A percentile compares a stretch with the other conserved stretches of the same genome.
Evolutionary conservation across 2,888 invertebrate species (phyloP).

Genomic region (Caenorhabditis zanzibari): DNA sequence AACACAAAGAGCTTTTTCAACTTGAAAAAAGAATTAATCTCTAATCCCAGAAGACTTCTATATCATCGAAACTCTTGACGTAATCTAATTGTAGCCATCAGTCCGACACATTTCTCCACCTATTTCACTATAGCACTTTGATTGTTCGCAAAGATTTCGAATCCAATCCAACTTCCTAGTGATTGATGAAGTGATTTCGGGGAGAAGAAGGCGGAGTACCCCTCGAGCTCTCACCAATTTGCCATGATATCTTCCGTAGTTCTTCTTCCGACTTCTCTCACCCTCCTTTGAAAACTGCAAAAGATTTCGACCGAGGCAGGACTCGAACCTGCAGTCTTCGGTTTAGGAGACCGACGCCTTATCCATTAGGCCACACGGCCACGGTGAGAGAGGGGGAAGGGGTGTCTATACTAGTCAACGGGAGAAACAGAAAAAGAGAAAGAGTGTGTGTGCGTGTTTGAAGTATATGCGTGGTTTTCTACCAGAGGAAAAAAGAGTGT

Average conservation of each 20-base stretch:
- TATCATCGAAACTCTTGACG: constrained; percentile 32
- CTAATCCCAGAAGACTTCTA: constrained; percentile 1
- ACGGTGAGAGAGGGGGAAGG: constrained; percentile 13
- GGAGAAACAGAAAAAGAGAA: constrained; percentile 11
- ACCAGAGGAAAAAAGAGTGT: constrained; percentile 8
- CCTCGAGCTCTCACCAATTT: constrained; percentile 42
- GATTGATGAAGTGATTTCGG: constrained; percentile 63
- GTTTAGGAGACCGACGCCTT: constrained; percentile 83
- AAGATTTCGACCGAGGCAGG: constrained; percentile 71
- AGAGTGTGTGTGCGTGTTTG: constrained; percentile 18
- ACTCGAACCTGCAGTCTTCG: constrained; percentile 81
- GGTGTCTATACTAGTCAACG: constrained; percentile 40
- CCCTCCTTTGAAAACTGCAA: constrained; percentile 19
- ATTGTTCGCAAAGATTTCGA: constrained; percentile 63
- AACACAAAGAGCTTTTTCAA: too few species aligned
- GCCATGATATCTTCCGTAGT: constrained; percentile 12
- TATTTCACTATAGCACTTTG: constrained; percentile 54
- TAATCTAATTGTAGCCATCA: constrained; percentile 59
- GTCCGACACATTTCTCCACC: constrained; percentile 39
- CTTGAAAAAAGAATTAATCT: too few species aligned
- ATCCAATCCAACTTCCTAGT: constrained; percentile 48
- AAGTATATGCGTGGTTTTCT: constrained; percentile 40
- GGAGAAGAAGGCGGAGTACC: constrained; percentile 15
- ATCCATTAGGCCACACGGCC: constrained; percentile 79
- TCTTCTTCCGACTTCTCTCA: constrained; percentile 22